These are phyloP conservation scores for Pomatorhinus ruficollis DNA, from an alignment of 2,113 vertebrate genomes.

Conservation along the genomic window DNA sequence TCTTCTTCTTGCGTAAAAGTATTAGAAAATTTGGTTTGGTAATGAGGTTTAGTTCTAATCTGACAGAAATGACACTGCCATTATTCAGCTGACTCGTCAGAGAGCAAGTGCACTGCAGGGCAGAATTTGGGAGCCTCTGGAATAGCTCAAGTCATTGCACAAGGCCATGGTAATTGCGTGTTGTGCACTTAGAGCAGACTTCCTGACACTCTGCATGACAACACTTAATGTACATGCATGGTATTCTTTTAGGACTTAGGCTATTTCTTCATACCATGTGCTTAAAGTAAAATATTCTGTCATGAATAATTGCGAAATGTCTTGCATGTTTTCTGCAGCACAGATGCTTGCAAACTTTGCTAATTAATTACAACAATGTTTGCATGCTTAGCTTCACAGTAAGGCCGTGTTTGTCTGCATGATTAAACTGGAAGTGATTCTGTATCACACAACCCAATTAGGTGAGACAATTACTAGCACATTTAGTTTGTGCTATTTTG, in stretches of 20 bases:
- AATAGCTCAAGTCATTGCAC: neutral
- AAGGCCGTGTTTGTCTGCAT: neutral
- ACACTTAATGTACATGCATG: too few species aligned
- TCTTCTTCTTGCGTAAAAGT: neutral
- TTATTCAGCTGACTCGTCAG: neutral
- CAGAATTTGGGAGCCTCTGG: neutral
- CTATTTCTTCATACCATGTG: neutral
- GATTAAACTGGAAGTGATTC: neutral
- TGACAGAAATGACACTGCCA: neutral
- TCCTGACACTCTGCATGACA: neutral
- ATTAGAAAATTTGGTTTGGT: neutral
- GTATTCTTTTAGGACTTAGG: neutral
- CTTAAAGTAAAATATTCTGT: neutral
- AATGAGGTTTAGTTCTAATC: neutral
- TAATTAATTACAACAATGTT: neutral
- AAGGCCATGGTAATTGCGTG: neutral
- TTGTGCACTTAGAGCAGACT: neutral
- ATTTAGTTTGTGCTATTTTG: neutral
- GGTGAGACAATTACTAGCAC: neutral
- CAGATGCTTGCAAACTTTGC: neutral
- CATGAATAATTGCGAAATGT: neutral
- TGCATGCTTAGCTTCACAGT: neutral
- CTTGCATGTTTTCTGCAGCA: neutral
- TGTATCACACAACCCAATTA: neutral
- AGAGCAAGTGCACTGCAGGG: neutral